phyloP scores from a whole-genome alignment of 2,888 invertebrate genomes.

The Hypselothyrea guttata region DNA sequence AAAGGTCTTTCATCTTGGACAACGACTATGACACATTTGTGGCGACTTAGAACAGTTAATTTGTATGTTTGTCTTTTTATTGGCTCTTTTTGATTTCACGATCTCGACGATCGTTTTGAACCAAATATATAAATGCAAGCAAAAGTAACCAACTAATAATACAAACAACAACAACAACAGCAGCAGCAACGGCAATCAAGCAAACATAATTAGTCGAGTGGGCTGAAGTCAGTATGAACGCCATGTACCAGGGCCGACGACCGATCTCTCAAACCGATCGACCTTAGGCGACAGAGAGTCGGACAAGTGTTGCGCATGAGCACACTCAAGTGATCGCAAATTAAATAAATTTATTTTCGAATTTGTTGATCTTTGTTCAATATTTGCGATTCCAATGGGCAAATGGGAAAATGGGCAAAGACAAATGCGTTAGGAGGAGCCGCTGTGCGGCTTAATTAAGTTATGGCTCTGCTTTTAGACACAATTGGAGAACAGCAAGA shows the following conservation, averaged over 20 bases:
- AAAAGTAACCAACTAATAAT: background rate
- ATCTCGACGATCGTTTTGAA: constrained; percentile 8
- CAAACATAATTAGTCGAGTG: constrained; percentile 8
- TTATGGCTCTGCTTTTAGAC: too few species aligned
- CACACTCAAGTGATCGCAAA: too few species aligned
- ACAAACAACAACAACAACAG: background rate
- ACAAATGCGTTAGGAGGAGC: too few species aligned
- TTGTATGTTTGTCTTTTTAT: constrained; percentile 44
- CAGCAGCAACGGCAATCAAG: background rate
- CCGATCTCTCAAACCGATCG: constrained; percentile 20
- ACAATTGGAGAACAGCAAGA: too few species aligned
- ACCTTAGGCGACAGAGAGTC: constrained; percentile 33
- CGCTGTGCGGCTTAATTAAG: too few species aligned
- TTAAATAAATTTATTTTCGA: too few species aligned
- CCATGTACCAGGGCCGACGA: constrained; percentile 21
- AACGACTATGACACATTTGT: constrained; percentile 37
- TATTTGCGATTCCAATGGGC: too few species aligned
- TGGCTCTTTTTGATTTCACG: constrained; percentile 25
- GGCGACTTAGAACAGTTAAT: constrained; percentile 64
- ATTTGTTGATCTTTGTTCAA: too few species aligned
- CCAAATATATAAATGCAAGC: constrained; percentile 15
- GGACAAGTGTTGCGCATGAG: constrained; percentile 22
- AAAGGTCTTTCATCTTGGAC: constrained; percentile 45
- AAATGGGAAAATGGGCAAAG: too few species aligned
- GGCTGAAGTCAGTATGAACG: constrained; percentile 1